Evolutionary conservation across 2,888 invertebrate species (phyloP), one percentile per base, ranked within the genome.

Genomic region (Dilophus febrilis): DNA sequence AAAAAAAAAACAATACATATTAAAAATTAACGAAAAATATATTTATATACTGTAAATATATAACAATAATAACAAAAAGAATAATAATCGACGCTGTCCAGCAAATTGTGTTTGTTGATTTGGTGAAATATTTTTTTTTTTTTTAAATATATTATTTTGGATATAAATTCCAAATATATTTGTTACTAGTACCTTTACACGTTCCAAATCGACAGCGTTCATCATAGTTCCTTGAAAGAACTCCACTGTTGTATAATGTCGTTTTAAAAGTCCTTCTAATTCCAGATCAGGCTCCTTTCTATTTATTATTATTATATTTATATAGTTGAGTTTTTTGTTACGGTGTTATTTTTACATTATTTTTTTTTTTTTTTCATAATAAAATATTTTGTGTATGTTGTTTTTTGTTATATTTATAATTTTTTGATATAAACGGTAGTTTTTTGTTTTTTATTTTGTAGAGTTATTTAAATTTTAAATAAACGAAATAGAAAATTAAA

Each of bases 201-300:
- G 75, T 68, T 95, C 92, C 79, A 99, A 83, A 78, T 99, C 98
- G 72, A 97, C 92, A 61, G 97, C 94, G 74, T 97, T 97, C 97
- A 99, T 99, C 78, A 98, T 97, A 66, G 95, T 94, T 70, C 98
- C 98, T 81, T 97, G 97, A 86, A 98, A 98, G 84, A 98, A 99
- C 81, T 94, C 92, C 77, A 95, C 98, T 67, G 97, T 97, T 62
- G 98, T 98, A 79, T 98, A 98, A 81, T 98, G 97, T 65, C 98
- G 83, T 74, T 99, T 99, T 71, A 99, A 88, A 62, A 99, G 81
- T 67, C 98, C 97, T 71, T 98, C 97, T 75, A 98, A 76, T 72
- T 98, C 97, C 73, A 99, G 79, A 74, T 98, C 98, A 60, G 98
- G 98, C 71, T 95, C 92, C 77, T 94, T 92, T 78, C 98, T 97